A percentile compares a stretch with the other conserved stretches of the same genome.
These are phyloP conservation scores for Cremastobaeus sp. DNA, from an alignment of 2,888 invertebrate species.

Conservation along the genomic window DNA sequence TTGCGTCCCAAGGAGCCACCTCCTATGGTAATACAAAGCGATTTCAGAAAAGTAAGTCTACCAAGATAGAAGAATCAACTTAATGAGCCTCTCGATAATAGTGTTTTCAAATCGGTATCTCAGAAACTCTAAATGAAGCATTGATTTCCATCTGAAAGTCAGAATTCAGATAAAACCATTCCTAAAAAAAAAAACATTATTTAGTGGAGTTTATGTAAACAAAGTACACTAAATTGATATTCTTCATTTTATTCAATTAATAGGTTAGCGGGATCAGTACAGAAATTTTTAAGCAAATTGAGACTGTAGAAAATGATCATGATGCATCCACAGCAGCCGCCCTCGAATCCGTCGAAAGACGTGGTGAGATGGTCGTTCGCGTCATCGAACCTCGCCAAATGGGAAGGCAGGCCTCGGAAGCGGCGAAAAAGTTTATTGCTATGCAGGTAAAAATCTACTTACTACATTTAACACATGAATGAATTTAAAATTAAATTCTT, in stretches of 20 bases:
- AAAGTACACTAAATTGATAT: no score
- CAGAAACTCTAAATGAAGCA: no score
- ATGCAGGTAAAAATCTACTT: slow-evolving; percentile 83
- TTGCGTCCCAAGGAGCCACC: slow-evolving; percentile 83
- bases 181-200: no score
- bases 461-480: no score
- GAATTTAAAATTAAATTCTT: no score
- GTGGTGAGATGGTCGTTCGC: slow-evolving; percentile 96
- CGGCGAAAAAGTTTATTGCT: slow-evolving; percentile 90
- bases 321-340: slow-evolving; percentile 95
- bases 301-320: slow-evolving; percentile 97
- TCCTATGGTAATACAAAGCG: slow-evolving; percentile 92
- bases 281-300: slow-evolving; percentile 98
- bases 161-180: no score
- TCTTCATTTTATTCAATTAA: not conserved
- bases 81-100: no score
- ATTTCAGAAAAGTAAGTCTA: slow-evolving; percentile 89
- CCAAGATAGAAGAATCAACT: not conserved
- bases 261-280: slow-evolving; percentile 97
- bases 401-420: slow-evolving; percentile 91
- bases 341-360: slow-evolving; percentile 93
- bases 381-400: slow-evolving; percentile 92
- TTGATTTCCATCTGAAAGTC: no score
- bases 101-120: no score
- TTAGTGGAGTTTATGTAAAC: no score